These are phyloP conservation scores for Papilio dardanus DNA, from an alignment of 1,140 invertebrate genomes.

Conservation along the genomic window DNA sequence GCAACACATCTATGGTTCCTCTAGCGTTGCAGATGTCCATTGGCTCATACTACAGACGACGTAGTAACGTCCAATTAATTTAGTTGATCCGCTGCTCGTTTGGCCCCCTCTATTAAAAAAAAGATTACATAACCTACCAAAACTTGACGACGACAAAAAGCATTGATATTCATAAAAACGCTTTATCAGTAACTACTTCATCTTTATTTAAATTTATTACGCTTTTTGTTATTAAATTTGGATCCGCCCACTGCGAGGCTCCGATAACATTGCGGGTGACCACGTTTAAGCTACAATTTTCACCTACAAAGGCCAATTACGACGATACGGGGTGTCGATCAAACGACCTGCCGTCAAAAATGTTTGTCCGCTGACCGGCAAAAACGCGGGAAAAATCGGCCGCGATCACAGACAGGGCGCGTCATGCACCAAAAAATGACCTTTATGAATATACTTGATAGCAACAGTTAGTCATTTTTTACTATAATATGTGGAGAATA, in stretches of 20 bases:
- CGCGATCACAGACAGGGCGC: conserved; percentile 40
- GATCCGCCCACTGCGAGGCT: background rate
- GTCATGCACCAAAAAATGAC: conserved; percentile 47
- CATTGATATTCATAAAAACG: no score
- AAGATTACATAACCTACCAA: no score
- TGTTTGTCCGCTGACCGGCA: conserved; percentile 52
- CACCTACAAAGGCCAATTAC: conserved; percentile 64
- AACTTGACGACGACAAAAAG: no score
- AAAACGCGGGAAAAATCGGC: conserved; percentile 51
- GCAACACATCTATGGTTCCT: no score
- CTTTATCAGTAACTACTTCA: no score
- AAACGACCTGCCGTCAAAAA: conserved; percentile 56
- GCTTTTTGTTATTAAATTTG: conserved; percentile 40
- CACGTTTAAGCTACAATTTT: conserved; percentile 61
- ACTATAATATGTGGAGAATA: background rate
- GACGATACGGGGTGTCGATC: conserved; percentile 55
- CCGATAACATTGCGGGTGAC: conserved; percentile 43
- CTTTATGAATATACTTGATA: conserved; percentile 44
- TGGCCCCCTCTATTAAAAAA: no score
- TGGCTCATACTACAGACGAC: no score
- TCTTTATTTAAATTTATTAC: background rate
- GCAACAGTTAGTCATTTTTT: conserved; percentile 28
- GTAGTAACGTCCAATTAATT: no score
- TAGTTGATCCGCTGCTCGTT: no score
- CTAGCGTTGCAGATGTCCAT: no score